Percentiles rank a stretch among this genome's conserved stretches.
Conservation (phyloP, 2,797 vertebrate genomes). For the Neosalanx taihuensis region DNA sequence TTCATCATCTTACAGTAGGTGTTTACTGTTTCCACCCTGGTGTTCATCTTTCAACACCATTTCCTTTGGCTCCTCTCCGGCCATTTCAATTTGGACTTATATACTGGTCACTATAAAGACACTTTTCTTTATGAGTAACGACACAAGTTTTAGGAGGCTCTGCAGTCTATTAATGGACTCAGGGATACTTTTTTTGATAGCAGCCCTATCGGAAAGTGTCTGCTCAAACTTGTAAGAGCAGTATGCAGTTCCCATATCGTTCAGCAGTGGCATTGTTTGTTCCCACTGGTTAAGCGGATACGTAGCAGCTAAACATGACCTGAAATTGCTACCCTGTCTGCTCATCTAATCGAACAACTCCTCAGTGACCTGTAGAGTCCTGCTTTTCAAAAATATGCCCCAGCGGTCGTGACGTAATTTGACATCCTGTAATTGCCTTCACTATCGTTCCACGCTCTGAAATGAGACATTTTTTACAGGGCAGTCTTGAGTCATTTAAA, state of each 20-base stretch:
- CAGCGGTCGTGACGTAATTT: constrained; percentile 37
- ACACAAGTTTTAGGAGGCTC: constrained; percentile 36
- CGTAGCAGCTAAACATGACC: neutral
- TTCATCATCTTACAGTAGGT: neutral
- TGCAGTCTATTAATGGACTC: constrained; percentile 41
- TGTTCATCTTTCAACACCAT: constrained; percentile 49
- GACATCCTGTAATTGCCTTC: constrained; percentile 53
- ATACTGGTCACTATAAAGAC: constrained; percentile 30
- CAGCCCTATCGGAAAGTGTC: neutral
- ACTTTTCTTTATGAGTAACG: constrained; percentile 28
- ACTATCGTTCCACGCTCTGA: constrained; percentile 32
- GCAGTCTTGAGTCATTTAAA: constrained; percentile 40
- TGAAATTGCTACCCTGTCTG: constrained; percentile 8
- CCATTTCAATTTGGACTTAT: constrained; percentile 62
- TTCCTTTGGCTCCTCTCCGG: constrained; percentile 63
- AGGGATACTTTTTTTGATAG: neutral
- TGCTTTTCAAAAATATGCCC: constrained; percentile 8
- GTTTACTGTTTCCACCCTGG: neutral
- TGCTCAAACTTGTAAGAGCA: constrained; percentile 4
- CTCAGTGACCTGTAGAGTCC: constrained; percentile 26
- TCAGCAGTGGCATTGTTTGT: neutral
- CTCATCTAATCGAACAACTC: neutral
- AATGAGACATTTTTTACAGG: constrained; percentile 47
- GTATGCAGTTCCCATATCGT: neutral
- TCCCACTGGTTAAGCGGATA: neutral